Percentiles rank a stretch among this genome's conserved stretches.
phyloP scores from a whole-genome alignment of 2,113 vertebrate species.

The Mustela lutreola region DNA sequence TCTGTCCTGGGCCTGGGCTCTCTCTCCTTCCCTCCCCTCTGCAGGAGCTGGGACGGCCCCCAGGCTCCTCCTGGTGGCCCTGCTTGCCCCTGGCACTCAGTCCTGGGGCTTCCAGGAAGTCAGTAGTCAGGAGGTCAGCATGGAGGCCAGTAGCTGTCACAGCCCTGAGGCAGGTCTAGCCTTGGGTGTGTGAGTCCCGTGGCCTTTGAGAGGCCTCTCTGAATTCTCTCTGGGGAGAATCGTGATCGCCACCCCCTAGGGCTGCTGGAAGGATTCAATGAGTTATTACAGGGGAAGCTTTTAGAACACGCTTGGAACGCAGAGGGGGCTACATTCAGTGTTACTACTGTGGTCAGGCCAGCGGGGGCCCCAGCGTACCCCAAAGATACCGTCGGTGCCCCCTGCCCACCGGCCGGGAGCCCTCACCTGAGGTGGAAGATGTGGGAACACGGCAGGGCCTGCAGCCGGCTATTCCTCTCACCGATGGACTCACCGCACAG shows the following conservation, averaged over 20 bases:
- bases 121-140: too few species aligned
- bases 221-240: neutral
- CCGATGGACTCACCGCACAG: slow-evolving; percentile 99
- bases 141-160: neutral
- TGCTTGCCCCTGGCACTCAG: neutral
- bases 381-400: rapidly evolving
- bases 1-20: neutral
- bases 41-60: neutral
- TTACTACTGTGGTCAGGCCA: neutral
- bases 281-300: neutral
- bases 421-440: slow-evolving; percentile 97
- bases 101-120: neutral
- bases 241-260: neutral
- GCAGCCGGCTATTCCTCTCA: slow-evolving; percentile 97
- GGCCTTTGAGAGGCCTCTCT: neutral
- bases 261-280: neutral
- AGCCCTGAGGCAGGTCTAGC: neutral
- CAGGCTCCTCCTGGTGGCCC: neutral
- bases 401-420: neutral
- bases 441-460: slow-evolving; percentile 98
- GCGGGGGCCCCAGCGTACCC: too few species aligned
- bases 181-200: neutral
- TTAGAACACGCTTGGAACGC: neutral
- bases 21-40: too few species aligned
- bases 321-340: neutral